Evolutionary conservation across 2,888 invertebrate genomes (phyloP).

Genomic region (Acanthosoma haemorrhoidale): DNA sequence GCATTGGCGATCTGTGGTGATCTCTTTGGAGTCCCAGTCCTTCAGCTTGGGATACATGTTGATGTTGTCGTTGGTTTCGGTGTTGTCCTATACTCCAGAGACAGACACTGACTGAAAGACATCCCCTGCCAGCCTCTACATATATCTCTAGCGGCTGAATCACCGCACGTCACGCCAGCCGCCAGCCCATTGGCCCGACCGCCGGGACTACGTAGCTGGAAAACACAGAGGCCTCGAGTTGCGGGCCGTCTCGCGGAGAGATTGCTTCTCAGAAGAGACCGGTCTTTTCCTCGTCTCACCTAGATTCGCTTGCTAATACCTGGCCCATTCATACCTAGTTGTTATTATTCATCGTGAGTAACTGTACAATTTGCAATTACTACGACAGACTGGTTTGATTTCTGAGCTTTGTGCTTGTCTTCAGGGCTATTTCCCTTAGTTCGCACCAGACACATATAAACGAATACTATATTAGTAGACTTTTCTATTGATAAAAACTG

Average conservation of each 20-base stretch:
- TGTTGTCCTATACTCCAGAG: background rate
- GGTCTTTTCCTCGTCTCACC: background rate
- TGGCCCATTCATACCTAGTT: no score
- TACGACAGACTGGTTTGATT: no score
- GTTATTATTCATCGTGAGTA: no score
- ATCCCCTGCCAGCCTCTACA: background rate
- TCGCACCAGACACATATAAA: no score
- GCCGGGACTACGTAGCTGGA: background rate
- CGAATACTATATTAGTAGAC: no score
- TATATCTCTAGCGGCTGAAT: slow-evolving; percentile 15
- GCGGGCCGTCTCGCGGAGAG: background rate
- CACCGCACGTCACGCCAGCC: slow-evolving; percentile 11
- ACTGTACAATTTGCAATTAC: no score
- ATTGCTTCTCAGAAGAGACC: background rate
- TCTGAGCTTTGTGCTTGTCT: no score
- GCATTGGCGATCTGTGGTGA: background rate
- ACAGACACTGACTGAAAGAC: background rate
- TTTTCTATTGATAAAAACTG: no score
- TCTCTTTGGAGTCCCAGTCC: slow-evolving; percentile 20
- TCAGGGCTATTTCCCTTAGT: no score
- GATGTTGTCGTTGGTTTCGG: background rate
- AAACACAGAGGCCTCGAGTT: background rate
- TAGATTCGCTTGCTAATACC: no score
- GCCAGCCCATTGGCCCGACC: background rate
- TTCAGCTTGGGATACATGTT: slow-evolving; percentile 8